Evolutionary conservation across 2,797 vertebrate species (phyloP).

Genomic region (Bradypodion pumilum): DNA sequence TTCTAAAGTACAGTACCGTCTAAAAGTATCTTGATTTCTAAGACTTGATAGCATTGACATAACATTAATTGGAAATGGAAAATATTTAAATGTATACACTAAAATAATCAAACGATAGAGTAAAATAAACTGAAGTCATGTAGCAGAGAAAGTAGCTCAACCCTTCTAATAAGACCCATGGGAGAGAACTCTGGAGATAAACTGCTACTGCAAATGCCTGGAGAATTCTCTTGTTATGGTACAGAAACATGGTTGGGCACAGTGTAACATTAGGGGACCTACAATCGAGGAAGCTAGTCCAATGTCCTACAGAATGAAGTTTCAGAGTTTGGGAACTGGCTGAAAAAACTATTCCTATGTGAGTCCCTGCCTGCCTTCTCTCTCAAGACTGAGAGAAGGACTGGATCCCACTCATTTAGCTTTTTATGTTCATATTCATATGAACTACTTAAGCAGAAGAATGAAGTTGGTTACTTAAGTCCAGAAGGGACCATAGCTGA

Average conservation of each 20-base stretch:
- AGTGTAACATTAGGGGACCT: background rate
- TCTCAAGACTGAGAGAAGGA: too few species aligned
- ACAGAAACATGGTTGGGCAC: too few species aligned
- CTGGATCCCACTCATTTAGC: too few species aligned
- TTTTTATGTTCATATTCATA: too few species aligned
- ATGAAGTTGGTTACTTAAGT: background rate
- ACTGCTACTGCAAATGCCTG: background rate
- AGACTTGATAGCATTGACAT: slow-evolving; percentile 22
- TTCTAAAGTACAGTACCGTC: slow-evolving; percentile 39
- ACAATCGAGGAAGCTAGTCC: background rate
- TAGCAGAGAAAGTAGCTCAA: background rate
- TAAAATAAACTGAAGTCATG: background rate
- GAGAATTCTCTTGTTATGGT: too few species aligned
- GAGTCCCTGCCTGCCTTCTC: background rate
- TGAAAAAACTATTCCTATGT: background rate
- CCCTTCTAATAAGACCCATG: background rate
- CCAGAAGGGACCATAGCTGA: too few species aligned
- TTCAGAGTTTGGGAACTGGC: background rate
- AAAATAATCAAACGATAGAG: background rate
- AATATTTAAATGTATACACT: too few species aligned
- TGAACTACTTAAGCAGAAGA: background rate
- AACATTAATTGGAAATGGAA: slow-evolving; percentile 24
- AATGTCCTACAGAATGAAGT: background rate
- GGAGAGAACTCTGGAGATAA: background rate
- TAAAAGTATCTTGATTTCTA: slow-evolving; percentile 46